Conservation (phyloP, 2,888 invertebrate genomes). For the Thymelicus lineola region DNA sequence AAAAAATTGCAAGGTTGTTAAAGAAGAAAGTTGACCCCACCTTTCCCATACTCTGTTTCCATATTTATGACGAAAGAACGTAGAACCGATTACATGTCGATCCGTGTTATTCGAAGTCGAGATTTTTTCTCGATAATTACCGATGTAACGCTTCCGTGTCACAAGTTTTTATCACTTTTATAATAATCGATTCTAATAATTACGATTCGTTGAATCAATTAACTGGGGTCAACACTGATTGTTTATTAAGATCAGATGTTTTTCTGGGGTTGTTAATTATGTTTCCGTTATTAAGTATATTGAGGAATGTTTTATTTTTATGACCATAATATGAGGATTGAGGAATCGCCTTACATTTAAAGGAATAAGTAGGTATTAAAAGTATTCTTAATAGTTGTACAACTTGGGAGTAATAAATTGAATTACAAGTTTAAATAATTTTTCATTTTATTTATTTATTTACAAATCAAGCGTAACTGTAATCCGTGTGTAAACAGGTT, state of each 20-base stretch:
- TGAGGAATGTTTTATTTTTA: too few species aligned
- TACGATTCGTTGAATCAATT: slow-evolving; percentile 68
- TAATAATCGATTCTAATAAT: slow-evolving; percentile 68
- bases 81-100: slow-evolving; percentile 60
- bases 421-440: not conserved
- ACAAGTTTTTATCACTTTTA: slow-evolving; percentile 62
- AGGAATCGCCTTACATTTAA: too few species aligned
- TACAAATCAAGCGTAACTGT: slow-evolving; percentile 43
- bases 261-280: not conserved
- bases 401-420: not conserved
- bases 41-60: slow-evolving; percentile 69
- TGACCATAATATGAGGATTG: too few species aligned
- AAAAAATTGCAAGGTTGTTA: slow-evolving; percentile 33
- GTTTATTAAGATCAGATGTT: slow-evolving; percentile 37
- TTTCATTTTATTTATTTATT: slow-evolving; percentile 30
- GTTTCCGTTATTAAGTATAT: not conserved
- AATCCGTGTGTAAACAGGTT: slow-evolving; percentile 67
- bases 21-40: slow-evolving; percentile 72
- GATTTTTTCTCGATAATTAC: slow-evolving; percentile 68
- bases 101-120: slow-evolving; percentile 65
- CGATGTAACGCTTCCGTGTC: slow-evolving; percentile 69
- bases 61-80: slow-evolving; percentile 59
- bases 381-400: not conserved
- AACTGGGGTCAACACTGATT: slow-evolving; percentile 54
- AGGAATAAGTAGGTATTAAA: not conserved